Conservation (phyloP, 2,113 vertebrate genomes). For the Petrocephalus zakoni region DNA sequence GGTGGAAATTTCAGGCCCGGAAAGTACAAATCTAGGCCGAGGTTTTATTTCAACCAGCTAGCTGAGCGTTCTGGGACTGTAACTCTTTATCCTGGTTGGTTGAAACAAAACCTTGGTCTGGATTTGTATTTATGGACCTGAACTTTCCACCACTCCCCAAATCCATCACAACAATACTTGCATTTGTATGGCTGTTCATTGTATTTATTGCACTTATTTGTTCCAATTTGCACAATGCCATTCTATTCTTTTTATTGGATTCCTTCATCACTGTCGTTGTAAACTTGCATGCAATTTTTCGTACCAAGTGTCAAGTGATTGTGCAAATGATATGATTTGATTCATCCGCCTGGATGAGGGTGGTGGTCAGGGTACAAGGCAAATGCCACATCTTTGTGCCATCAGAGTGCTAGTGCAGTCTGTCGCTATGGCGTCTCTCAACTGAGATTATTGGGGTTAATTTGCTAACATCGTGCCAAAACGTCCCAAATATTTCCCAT, state of each 20-base stretch:
- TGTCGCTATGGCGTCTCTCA: not conserved
- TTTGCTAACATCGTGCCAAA: not conserved
- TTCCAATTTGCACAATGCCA: not conserved
- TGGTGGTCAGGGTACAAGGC: not conserved
- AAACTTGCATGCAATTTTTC: not conserved
- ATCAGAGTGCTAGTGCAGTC: not conserved
- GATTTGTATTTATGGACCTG: too few species aligned
- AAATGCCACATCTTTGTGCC: not conserved
- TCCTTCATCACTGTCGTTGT: not conserved
- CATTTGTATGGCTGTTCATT: not conserved
- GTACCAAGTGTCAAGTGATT: not conserved
- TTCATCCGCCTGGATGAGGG: not conserved
- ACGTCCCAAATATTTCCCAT: not conserved
- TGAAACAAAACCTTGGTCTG: too few species aligned
- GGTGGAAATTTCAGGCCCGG: too few species aligned
- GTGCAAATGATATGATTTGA: not conserved
- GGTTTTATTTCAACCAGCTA: too few species aligned
- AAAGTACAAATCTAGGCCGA: too few species aligned
- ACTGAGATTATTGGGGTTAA: not conserved
- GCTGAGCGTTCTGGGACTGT: too few species aligned
- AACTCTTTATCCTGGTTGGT: too few species aligned
- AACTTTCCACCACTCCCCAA: too few species aligned
- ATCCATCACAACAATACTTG: not conserved
- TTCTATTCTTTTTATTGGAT: not conserved
- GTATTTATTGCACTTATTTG: not conserved